Evolutionary conservation across 1,140 invertebrate genomes (phyloP).

Genomic region (Zaprionus africanus): DNA sequence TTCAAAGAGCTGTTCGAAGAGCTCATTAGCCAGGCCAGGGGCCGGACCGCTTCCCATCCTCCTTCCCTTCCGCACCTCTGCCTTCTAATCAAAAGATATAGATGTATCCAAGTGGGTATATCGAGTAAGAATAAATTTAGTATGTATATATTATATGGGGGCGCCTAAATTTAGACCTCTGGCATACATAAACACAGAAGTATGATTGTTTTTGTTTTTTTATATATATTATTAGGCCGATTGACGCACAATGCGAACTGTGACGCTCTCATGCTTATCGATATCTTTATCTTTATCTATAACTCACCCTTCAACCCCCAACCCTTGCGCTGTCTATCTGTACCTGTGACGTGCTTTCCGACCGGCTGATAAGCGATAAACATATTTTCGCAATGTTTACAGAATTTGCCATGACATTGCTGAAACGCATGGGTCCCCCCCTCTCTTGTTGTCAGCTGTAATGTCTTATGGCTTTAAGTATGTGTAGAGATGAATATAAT

Average conservation of each 20-base stretch:
- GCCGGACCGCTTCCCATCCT: conserved; percentile 31
- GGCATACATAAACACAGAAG: conserved; percentile 33
- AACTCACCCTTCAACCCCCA: background rate
- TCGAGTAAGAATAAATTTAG: conserved; percentile 44
- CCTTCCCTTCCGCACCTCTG: background rate
- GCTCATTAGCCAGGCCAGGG: conserved; percentile 58
- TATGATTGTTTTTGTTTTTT: conserved; percentile 7
- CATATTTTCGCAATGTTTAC: conserved; percentile 28
- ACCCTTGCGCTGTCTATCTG: background rate
- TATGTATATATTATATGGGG: conserved; percentile 57
- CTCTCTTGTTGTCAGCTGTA: background rate
- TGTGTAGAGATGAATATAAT: background rate
- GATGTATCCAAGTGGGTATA: conserved; percentile 24
- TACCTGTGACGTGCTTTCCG: conserved; percentile 31
- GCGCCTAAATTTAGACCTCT: conserved; percentile 41
- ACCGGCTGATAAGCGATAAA: conserved; percentile 40
- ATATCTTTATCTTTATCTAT: conserved; percentile 22
- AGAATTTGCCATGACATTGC: conserved; percentile 3
- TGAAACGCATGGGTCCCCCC: background rate
- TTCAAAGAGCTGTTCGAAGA: conserved; percentile 27
- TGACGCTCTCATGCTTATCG: conserved; percentile 51
- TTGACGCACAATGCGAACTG: conserved; percentile 60
- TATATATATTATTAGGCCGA: conserved; percentile 57
- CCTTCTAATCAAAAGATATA: conserved; percentile 59
- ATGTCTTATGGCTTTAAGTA: background rate